Evolutionary conservation across 2,797 vertebrate genomes (phyloP), one percentile per base, ranked within the genome.

Genomic region (Calcarius lapponicus): DNA sequence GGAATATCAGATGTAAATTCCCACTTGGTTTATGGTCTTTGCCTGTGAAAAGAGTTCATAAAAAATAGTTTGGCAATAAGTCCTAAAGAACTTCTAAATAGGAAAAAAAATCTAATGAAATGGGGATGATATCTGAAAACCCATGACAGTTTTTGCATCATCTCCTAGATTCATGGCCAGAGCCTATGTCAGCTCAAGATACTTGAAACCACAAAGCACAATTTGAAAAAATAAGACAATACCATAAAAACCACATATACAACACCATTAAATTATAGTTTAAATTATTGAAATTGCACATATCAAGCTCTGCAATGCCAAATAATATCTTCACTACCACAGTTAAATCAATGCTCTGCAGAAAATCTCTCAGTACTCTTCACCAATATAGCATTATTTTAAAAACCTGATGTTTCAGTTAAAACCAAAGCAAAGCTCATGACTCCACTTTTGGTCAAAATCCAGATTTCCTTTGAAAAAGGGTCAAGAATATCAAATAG

Each of bases 1-100:
- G 67, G 62, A 75, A 56, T 69, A 90, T 61, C 69, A 81, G 38
- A 21, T 89, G 60, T 32, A 64, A 90, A 92, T 75, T 86, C 82
- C 70, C 57, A 36, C 56, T 82, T 34, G 74, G 75, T 81, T 88
- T 90, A 88, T 24, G 51, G 34, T 85, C 64, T 80, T 80, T 64
- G 40, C 47, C 66, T 65, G 29, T 80, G 20, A 80, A 88, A 83
- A 90, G 38, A 81, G 43, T 38, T 65, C 14, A 36, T 36, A 54
- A 81, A 62, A 90, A 69, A 45, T 10, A 48, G 36, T 40, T 88
- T 32, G 34, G 25, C 28, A 38, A 88, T 18, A 74, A 92, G 47
- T 81, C 43, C 61, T 71, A 62, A 88, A 58, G 47, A 93, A 54
- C 15, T 74, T 53, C 26, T 51, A 92, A 82, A 88, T 7, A 69